These are phyloP conservation scores for Lagria hirta DNA, from an alignment of 2,888 invertebrate species.

Conservation along the genomic window DNA sequence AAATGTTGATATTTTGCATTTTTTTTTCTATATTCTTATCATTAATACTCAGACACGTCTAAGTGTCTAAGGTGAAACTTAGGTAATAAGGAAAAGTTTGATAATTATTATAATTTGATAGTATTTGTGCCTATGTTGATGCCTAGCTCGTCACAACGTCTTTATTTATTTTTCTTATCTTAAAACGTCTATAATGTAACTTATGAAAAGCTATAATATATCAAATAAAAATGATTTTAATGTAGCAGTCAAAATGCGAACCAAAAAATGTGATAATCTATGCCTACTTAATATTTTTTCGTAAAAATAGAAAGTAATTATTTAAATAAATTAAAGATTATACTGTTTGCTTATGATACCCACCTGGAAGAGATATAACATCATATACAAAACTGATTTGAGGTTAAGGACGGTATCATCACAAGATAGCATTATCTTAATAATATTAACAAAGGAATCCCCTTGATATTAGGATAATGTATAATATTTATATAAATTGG, in stretches of 20 bases:
- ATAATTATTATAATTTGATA: too few relatives aligned
- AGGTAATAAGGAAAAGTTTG: too few relatives aligned
- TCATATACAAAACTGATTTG: slow-evolving; percentile 33
- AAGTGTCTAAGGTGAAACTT: too few relatives aligned
- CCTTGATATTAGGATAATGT: slow-evolving; percentile 22
- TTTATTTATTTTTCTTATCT: too few relatives aligned
- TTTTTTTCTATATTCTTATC: too few relatives aligned
- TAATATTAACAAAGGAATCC: slow-evolving; percentile 50
- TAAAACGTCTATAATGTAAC: too few relatives aligned
- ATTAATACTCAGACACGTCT: too few relatives aligned
- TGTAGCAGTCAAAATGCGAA: not conserved
- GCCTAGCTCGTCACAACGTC: too few relatives aligned
- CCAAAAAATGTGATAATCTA: too few relatives aligned
- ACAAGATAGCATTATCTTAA: slow-evolving; percentile 42
- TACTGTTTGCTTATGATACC: slow-evolving; percentile 43
- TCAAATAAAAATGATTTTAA: not conserved
- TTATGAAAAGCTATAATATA: slow-evolving; percentile 3
- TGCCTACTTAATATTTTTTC: too few relatives aligned
- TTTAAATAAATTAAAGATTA: slow-evolving; percentile 37
- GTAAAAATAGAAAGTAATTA: slow-evolving; percentile 17
- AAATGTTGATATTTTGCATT: too few relatives aligned
- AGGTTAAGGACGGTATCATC: slow-evolving; percentile 47
- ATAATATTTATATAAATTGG: not conserved
- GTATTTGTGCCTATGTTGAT: too few relatives aligned
- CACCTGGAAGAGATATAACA: slow-evolving; percentile 21